Evolutionary conservation across 2,888 invertebrate genomes (phyloP).

Genomic region (Xylota sylvarum): DNA sequence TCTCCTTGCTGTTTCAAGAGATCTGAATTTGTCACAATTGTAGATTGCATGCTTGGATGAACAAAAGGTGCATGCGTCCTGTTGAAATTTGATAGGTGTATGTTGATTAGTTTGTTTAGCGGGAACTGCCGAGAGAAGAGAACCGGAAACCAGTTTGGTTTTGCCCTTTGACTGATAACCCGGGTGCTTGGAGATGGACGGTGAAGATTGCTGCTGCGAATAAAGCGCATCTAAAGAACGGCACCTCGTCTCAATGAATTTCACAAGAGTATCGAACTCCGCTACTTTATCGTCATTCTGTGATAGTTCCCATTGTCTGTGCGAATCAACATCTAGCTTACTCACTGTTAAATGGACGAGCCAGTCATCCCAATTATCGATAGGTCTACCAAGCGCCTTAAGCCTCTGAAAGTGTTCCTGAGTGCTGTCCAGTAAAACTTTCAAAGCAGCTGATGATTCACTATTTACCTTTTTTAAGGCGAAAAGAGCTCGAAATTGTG

Average conservation of each 20-base stretch:
- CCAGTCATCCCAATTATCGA: too few species aligned
- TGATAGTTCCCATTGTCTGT: slow-evolving; percentile 55
- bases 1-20: slow-evolving; percentile 13
- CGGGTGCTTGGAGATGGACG: too few species aligned
- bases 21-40: too few species aligned
- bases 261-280: slow-evolving; percentile 15
- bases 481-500: slow-evolving; percentile 24
- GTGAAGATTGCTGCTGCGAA: too few species aligned
- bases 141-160: not conserved
- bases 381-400: slow-evolving; percentile 34
- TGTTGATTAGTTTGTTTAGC: not conserved
- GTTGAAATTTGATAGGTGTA: not conserved
- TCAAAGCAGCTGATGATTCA: slow-evolving; percentile 33
- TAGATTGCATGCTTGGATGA: slow-evolving; percentile 13
- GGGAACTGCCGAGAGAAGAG: not conserved
- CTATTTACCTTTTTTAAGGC: slow-evolving; percentile 6
- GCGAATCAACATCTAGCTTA: slow-evolving; percentile 28
- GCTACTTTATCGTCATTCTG: slow-evolving; percentile 19
- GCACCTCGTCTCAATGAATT: slow-evolving; percentile 37
- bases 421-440: slow-evolving; percentile 11
- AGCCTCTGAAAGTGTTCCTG: slow-evolving; percentile 42
- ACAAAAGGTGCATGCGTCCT: slow-evolving; percentile 3
- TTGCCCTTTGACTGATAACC: not conserved
- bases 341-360: slow-evolving; percentile 38
- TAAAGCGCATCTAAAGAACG: too few species aligned